Evolutionary conservation across 2,888 invertebrate species (phyloP).

Genomic region (Tetragonisca angustula): DNA sequence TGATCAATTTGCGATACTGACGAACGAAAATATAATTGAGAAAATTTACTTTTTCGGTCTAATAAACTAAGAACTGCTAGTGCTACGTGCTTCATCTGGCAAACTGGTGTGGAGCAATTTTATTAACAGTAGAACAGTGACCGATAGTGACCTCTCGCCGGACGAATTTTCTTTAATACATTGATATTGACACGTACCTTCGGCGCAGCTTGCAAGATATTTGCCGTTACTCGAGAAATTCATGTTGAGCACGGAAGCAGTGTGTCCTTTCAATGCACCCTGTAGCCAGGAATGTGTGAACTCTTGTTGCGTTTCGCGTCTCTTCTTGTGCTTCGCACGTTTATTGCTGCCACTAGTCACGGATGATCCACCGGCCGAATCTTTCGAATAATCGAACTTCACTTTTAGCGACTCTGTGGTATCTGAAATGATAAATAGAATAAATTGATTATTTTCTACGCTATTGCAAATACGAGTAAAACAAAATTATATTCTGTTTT

Average conservation of each 20-base stretch:
- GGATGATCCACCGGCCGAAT: constrained; percentile 18
- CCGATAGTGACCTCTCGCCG: constrained; percentile 18
- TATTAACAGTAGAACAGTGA: neutral
- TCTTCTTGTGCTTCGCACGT: constrained; percentile 79
- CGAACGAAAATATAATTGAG: too few relatives aligned
- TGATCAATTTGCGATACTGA: neutral
- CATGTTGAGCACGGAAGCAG: constrained; percentile 89
- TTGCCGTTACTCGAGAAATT: constrained; percentile 94
- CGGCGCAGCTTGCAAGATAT: constrained; percentile 92
- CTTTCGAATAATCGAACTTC: constrained; percentile 35
- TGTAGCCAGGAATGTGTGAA: constrained; percentile 88
- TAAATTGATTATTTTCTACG: neutral
- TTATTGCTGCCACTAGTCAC: constrained; percentile 65
- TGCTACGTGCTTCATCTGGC: too few relatives aligned
- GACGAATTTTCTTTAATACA: neutral
- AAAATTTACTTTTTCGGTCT: neutral
- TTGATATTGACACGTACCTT: constrained; percentile 86
- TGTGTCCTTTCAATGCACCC: constrained; percentile 93
- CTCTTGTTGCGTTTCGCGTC: constrained; percentile 80
- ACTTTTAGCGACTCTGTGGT: constrained; percentile 45
- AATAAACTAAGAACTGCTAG: neutral
- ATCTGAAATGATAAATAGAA: constrained; percentile 39
- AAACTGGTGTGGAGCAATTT: too few relatives aligned
- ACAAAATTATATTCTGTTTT: too few relatives aligned
- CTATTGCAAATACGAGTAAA: too few relatives aligned